These are phyloP conservation scores for Tor tambroides DNA, from an alignment of 2,113 vertebrate genomes.

Conservation along the genomic window DNA sequence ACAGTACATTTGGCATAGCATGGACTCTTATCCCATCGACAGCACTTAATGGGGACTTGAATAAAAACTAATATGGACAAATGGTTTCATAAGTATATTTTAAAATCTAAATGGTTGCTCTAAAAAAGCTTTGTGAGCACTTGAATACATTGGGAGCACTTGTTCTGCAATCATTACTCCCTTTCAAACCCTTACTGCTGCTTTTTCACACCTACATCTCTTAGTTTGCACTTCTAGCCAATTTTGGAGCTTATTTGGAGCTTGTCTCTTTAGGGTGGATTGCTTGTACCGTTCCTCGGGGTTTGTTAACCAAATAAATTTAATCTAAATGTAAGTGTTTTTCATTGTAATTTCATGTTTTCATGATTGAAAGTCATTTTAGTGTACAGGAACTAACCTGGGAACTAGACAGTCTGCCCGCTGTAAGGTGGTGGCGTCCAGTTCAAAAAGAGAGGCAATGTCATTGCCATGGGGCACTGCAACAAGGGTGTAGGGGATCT, in stretches of 20 bases:
- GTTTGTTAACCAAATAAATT: background rate
- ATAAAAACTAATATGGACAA: background rate
- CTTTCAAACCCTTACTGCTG: background rate
- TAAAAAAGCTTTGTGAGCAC: background rate
- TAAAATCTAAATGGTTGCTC: background rate
- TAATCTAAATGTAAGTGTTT: background rate
- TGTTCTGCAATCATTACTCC: background rate
- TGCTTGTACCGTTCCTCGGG: background rate
- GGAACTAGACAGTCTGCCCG: constrained; percentile 94
- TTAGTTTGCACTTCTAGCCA: background rate
- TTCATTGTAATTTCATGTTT: background rate
- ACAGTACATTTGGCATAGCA: background rate
- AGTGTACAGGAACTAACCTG: constrained; percentile 75
- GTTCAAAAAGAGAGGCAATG: constrained; percentile 91
- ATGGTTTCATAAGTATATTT: constrained; percentile 20
- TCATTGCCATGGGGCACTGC: constrained; percentile 95
- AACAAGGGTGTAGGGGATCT: constrained; percentile 91
- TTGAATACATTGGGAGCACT: background rate
- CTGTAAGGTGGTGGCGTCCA: constrained; percentile 97
- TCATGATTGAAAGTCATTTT: background rate
- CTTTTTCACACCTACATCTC: constrained; percentile 9
- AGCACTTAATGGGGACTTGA: background rate
- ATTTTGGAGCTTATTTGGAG: too few relatives aligned
- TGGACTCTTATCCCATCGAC: background rate
- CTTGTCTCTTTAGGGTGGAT: background rate